Evolutionary conservation across 2,113 vertebrate species (phyloP), one percentile per base, ranked within the genome.

Genomic region (Galeopterus variegatus): DNA sequence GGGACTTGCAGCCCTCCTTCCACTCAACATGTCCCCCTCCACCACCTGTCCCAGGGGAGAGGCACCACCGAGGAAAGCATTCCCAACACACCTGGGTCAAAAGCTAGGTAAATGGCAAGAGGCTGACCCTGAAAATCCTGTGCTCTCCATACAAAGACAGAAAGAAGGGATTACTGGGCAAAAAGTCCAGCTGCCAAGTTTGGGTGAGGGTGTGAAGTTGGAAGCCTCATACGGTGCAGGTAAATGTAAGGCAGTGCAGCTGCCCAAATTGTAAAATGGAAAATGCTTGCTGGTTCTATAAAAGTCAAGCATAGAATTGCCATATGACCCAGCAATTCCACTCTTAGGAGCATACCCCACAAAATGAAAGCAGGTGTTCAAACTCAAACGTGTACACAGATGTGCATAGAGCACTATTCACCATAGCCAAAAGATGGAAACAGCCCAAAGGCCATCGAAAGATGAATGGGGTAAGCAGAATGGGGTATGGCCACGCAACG

Each of bases 401-500:
- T 1, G 9, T 3, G 11, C 26, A 13, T 0, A 48, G 82, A 33
- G 41, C 18, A 7, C 1, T 28, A 1, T 1, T 10, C 31, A 11
- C 52, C 6, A 31, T 0, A 0, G 45, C 11, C 26, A 7, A 36
- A 7, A 48, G 77, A 10, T 8, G 48, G 48, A 48, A 62, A 14
- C 2, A 15, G 8, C n/a, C 48, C 18, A 15, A 31, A 17, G 0
- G 28, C 77, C 23, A 0, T 11, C 10, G 5, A 2, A 3, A 2
- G 31, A 50, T 6, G 13, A 24, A 11, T 0, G 24, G 24, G 26
- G 26, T 36, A 3, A 18, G 15, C 21, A 11, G 19, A 23, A n/a
- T 0, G 19, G 2, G 10, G 9, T 1, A 1, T 3, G 1, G 15
- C 58, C 41, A 1, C 0, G 5, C 4, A 2, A 17, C 0, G 6